Conservation (phyloP, 2,113 vertebrate species). For the Campylomormyrus tamandua region DNA sequence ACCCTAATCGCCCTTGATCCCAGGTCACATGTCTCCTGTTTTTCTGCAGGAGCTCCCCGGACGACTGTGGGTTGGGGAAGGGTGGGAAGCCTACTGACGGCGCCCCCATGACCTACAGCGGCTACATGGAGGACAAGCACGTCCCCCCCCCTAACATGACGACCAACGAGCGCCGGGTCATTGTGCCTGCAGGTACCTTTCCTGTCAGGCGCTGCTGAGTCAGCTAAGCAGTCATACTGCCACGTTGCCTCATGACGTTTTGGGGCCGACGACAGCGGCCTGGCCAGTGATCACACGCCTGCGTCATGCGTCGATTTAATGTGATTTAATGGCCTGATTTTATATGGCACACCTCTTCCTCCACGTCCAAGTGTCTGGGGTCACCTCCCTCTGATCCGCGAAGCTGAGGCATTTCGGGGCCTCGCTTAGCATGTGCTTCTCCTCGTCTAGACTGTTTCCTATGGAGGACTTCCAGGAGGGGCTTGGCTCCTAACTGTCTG, state of each 20-base stretch:
- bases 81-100: slow-evolving; percentile 70
- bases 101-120: slow-evolving; percentile 68
- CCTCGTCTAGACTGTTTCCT: slow-evolving; percentile 38
- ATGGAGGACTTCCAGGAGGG: slow-evolving; percentile 15
- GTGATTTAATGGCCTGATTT: background rate
- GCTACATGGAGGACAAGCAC: slow-evolving; percentile 80
- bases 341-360: background rate
- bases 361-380: background rate
- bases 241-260: background rate
- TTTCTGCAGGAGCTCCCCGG: slow-evolving; percentile 68
- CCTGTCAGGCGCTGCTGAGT: background rate
- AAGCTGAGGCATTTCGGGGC: background rate
- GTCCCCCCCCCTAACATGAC: slow-evolving; percentile 78
- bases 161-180: slow-evolving; percentile 75
- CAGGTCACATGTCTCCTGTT: slow-evolving; percentile 9
- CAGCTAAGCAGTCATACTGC: background rate
- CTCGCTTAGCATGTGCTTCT: slow-evolving; percentile 9
- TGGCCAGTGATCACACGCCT: background rate
- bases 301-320: background rate
- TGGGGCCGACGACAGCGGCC: background rate
- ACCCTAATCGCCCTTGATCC: background rate
- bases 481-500: background rate
- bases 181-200: slow-evolving; percentile 75
- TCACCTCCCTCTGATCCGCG: background rate
- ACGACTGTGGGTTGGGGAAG: slow-evolving; percentile 71